Base-by-base conservation (phyloP, 2,113 vertebrate genomes). In the Oceanites oceanicus region DNA sequence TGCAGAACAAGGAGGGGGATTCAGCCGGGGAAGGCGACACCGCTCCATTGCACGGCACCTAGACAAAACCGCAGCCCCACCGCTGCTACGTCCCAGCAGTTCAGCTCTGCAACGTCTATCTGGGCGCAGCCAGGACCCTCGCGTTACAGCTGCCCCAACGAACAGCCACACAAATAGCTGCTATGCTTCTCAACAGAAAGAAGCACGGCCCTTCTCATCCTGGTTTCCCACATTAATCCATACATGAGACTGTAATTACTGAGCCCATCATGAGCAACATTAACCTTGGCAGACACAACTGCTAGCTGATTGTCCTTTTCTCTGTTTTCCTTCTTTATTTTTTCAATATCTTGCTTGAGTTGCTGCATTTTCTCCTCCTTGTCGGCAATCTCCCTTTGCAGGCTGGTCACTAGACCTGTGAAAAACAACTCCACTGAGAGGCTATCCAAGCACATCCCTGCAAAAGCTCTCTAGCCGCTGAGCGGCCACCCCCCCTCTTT, bases 281-380 rank as follows among this genome's bases (percentile, higher is more conserved):
- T 89, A 44, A 99, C 99, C 95, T 97, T 98, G 94, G 98, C 97
- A 47, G 94, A 95, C 58, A 98, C 53, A 30, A 92, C 38, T 0
- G 96, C 97, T 13, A 99, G 97, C 95, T 98, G 98, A 7, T 76
- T 68, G 23, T 97, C 98, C 93, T 98, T 98, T 5, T 98, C 97
- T 67, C 38, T 91, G 70, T 93, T 97, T 22, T 98, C 97, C 29
- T 93, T 97, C 83, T 96, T 97, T 19, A 98, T 77, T 49, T 95
- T 98, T 49, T 94, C 97, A 22, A 95, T 66, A 12, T 98, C 98
- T 47, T 94, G 96, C 22, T 84, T 82, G 22, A 98, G 96, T 3
- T 97, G 96, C 23, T 97, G 95, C 14, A 98, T 94, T 76, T 98
- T 97, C 88, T 98, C 97, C 27, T 98, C 97, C 88, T 94, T 98